A percentile compares a stretch with the other conserved stretches of the same genome.
These are phyloP conservation scores for Dryobotodes eremita DNA, from an alignment of 2,888 invertebrate genomes.

Conservation along the genomic window DNA sequence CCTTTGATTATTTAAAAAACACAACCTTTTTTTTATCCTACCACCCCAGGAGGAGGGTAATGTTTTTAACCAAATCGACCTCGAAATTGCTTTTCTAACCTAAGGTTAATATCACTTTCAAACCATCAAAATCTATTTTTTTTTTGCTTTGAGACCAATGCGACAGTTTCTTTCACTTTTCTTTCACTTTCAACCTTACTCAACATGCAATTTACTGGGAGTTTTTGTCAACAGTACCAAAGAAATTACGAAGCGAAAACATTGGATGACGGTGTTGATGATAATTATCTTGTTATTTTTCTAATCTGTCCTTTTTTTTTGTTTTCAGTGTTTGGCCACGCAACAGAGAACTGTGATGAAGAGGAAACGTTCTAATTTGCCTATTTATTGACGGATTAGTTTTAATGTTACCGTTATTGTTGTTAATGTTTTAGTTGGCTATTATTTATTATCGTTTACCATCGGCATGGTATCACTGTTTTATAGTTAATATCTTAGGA, in stretches of 20 bases:
- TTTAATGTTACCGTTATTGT: conserved; percentile 88
- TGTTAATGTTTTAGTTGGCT: conserved; percentile 86
- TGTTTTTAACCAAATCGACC: neutral
- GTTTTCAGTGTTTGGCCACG: conserved; percentile 96
- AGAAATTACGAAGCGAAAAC: neutral
- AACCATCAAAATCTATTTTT: neutral
- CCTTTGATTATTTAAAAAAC: neutral
- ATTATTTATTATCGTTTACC: conserved; percentile 88
- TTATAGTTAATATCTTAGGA: conserved; percentile 77
- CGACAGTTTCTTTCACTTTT: no score
- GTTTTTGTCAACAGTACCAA: neutral
- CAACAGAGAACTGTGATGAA: conserved; percentile 96
- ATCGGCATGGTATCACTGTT: conserved; percentile 80
- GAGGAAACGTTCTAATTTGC: conserved; percentile 94
- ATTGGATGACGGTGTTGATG: neutral
- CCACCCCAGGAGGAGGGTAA: neutral
- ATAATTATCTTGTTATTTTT: neutral
- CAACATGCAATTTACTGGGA: neutral
- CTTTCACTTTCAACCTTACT: neutral
- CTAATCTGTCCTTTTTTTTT: conserved; percentile 50
- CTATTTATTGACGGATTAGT: conserved; percentile 81
- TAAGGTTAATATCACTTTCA: neutral
- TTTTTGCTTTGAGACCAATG: neutral
- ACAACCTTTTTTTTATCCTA: neutral
- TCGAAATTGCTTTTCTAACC: neutral